These are phyloP conservation scores for Bombylius major DNA, from an alignment of 2,888 invertebrate genomes.

Conservation along the genomic window DNA sequence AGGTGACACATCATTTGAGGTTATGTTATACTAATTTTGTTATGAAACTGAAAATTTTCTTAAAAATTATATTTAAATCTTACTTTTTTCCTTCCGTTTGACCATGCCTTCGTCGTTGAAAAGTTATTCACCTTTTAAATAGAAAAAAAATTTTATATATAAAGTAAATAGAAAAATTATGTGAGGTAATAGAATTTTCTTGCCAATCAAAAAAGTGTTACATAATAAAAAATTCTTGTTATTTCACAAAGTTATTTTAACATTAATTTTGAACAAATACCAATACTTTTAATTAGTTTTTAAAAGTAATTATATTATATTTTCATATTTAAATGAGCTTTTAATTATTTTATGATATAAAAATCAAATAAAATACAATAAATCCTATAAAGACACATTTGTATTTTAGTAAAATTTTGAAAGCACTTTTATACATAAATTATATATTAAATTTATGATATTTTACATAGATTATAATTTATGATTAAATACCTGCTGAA, in stretches of 20 bases:
- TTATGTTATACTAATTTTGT: conserved; percentile 7
- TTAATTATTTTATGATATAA: no score
- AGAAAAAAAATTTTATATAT: conserved; percentile 18
- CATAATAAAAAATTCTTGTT: conserved; percentile 23
- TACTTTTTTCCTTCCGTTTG: conserved; percentile 65
- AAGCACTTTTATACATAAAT: no score
- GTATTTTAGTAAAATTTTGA: no score
- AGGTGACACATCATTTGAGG: conserved; percentile 1
- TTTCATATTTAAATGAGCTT: no score
- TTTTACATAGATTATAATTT: no score
- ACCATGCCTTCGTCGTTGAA: conserved; percentile 66
- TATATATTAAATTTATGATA: no score
- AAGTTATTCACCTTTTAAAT: conserved; percentile 54
- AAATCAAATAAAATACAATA: no score
- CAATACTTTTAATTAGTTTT: no score
- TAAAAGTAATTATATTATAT: no score
- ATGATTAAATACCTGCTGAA: conserved; percentile 49
- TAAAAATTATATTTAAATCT: conserved; percentile 27
- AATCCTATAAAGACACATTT: no score
- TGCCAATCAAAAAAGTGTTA: conserved; percentile 15
- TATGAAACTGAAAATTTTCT: conserved; percentile 10
- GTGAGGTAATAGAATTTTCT: conserved; percentile 27
- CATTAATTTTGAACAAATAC: not conserved
- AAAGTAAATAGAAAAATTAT: conserved; percentile 11
- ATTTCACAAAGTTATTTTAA: not conserved